Evolutionary conservation across 1,140 invertebrate species (phyloP).

Genomic region (Parapsyche elsis): DNA sequence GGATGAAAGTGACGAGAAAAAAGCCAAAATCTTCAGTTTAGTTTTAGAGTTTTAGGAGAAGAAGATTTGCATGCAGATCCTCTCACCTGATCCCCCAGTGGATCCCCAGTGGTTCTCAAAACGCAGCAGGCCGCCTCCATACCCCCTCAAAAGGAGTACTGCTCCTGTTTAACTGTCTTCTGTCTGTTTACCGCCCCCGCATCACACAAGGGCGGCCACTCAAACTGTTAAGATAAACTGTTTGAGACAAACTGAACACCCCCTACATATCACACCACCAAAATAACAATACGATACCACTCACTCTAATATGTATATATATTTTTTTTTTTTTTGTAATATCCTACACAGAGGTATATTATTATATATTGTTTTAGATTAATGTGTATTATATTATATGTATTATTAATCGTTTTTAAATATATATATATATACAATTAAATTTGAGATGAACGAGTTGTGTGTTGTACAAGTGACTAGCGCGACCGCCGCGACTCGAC

Average conservation of each 20-base stretch:
- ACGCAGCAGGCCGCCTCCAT: slow-evolving; percentile 55
- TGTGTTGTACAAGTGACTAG: background rate
- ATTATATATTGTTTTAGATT: background rate
- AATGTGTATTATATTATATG: background rate
- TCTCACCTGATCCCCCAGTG: slow-evolving; percentile 54
- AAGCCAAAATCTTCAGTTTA: too few relatives aligned
- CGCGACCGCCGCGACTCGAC: slow-evolving; percentile 28
- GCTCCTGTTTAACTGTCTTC: too few relatives aligned
- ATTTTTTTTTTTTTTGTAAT: slow-evolving; percentile 10
- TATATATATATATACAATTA: background rate
- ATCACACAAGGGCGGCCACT: background rate
- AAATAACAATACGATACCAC: too few relatives aligned
- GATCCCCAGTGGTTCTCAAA: slow-evolving; percentile 52
- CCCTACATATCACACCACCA: background rate
- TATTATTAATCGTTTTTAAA: background rate
- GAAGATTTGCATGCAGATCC: background rate
- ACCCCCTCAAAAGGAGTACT: too few relatives aligned
- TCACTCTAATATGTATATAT: background rate
- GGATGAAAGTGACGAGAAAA: too few relatives aligned
- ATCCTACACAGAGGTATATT: background rate
- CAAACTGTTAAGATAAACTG: background rate
- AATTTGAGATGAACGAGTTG: background rate
- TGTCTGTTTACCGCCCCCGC: slow-evolving; percentile 16
- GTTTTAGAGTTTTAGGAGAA: too few relatives aligned
- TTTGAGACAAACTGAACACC: background rate